Evolutionary conservation across 1,140 invertebrate genomes (phyloP).

Genomic region (Telenomus remus): DNA sequence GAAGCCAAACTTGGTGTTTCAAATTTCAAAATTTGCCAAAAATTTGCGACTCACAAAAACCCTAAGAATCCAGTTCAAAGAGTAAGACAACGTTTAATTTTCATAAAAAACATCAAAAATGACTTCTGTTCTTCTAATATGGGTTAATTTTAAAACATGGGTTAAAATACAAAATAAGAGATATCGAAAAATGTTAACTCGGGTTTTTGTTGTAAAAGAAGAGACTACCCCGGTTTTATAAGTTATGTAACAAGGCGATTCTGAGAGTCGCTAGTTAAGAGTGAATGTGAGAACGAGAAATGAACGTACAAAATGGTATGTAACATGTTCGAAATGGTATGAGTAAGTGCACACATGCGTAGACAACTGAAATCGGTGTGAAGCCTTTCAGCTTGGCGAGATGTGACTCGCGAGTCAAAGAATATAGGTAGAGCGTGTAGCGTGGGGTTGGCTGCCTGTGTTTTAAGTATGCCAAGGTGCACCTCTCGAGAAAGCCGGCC

Average conservation of each 20-base stretch:
- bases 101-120: too few relatives aligned
- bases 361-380: conserved; percentile 34
- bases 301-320: conserved; percentile 24
- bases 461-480: conserved; percentile 73
- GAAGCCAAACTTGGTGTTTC: too few relatives aligned
- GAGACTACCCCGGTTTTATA: conserved; percentile 36
- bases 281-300: conserved; percentile 48
- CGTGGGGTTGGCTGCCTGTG: conserved; percentile 62
- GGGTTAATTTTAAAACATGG: too few relatives aligned
- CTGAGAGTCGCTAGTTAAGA: conserved; percentile 41
- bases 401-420: conserved; percentile 53
- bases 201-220: background rate
- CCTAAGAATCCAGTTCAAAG: too few relatives aligned
- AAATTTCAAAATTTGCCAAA: too few relatives aligned
- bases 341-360: conserved; percentile 3
- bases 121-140: too few relatives aligned
- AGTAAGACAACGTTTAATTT: too few relatives aligned
- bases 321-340: conserved; percentile 2
- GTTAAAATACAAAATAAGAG: too few relatives aligned
- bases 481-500: conserved; percentile 74
- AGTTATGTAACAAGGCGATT: conserved; percentile 49
- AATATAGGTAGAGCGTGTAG: conserved; percentile 46
- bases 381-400: conserved; percentile 51
- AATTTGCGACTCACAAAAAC: too few relatives aligned
- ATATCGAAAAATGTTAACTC: too few relatives aligned